phyloP scores from a whole-genome alignment of 2,888 invertebrate species.

The Calameuta idolon region DNA sequence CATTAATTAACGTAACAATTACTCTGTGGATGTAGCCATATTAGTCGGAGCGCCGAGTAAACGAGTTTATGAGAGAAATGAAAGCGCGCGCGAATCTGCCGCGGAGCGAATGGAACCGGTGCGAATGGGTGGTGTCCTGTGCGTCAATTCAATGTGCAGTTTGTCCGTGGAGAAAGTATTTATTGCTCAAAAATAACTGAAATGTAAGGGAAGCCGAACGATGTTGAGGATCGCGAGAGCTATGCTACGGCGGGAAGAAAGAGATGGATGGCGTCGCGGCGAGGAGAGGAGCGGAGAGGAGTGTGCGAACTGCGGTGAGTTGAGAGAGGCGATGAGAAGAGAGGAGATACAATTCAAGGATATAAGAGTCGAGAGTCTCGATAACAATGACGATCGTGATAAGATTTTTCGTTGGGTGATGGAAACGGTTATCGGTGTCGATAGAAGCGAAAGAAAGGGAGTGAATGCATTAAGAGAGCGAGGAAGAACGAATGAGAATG shows the following conservation, averaged over 20 bases:
- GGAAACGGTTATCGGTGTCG: background rate
- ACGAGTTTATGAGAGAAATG: constrained; percentile 19
- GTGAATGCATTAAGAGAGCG: constrained; percentile 3
- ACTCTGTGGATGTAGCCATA: constrained; percentile 57
- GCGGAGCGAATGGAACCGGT: constrained; percentile 41
- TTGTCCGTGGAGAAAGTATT: constrained; percentile 66
- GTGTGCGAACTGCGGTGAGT: constrained; percentile 14
- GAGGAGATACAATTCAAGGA: constrained; percentile 9
- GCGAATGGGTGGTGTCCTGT: constrained; percentile 57
- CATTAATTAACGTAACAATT: constrained; percentile 63
- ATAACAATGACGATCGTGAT: constrained; percentile 35
- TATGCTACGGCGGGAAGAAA: constrained; percentile 39
- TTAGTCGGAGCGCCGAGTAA: constrained; percentile 37
- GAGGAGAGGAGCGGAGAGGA: constrained; percentile 35
- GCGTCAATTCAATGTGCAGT: constrained; percentile 66
- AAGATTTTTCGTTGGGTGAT: constrained; percentile 27
- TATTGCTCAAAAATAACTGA: constrained; percentile 62
- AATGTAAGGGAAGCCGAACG: constrained; percentile 40
- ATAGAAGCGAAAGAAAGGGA: constrained; percentile 5
- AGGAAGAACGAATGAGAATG: background rate
- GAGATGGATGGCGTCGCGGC: constrained; percentile 31
- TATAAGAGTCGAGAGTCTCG: constrained; percentile 1
- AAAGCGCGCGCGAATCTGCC: constrained; percentile 30
- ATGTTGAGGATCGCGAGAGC: constrained; percentile 25
- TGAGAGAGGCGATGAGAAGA: constrained; percentile 27